These are phyloP conservation scores for Pantherophis vulpinus DNA, from an alignment of 2,797 vertebrate genomes.

Conservation along the genomic window DNA sequence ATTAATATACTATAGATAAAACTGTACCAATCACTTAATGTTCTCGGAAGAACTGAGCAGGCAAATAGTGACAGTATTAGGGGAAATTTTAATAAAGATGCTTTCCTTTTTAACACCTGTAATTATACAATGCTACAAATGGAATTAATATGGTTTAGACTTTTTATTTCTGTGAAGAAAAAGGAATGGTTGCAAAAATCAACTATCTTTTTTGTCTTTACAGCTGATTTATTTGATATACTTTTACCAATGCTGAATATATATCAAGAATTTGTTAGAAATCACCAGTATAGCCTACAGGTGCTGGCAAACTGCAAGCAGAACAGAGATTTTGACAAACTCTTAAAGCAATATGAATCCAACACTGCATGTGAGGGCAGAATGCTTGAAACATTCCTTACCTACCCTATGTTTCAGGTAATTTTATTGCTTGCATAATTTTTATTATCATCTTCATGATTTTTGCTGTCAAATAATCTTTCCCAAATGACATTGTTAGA, in stretches of 20 bases:
- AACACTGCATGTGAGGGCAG: slow-evolving; percentile 95
- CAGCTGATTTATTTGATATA: slow-evolving; percentile 98
- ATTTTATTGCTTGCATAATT: slow-evolving; percentile 10
- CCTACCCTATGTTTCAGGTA: slow-evolving; percentile 98
- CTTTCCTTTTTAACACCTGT: not conserved
- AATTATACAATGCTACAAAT: slow-evolving; percentile 1
- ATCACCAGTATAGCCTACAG: slow-evolving; percentile 98
- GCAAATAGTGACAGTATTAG: not conserved
- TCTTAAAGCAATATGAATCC: slow-evolving; percentile 96
- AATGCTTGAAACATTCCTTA: slow-evolving; percentile 98
- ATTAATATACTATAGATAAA: not conserved
- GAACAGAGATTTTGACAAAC: slow-evolving; percentile 99
- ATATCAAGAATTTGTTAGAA: slow-evolving; percentile 99
- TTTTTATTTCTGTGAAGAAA: not conserved
- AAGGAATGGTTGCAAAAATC: slow-evolving; percentile 7
- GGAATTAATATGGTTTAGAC: slow-evolving; percentile 3
- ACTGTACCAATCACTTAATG: not conserved
- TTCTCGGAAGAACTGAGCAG: not conserved
- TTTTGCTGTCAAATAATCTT: not conserved
- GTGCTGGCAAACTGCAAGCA: slow-evolving; percentile 98
- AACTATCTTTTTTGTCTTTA: slow-evolving; percentile 54
- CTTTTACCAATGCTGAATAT: slow-evolving; percentile 99
- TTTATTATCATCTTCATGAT: not conserved
- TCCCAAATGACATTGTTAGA: not conserved
- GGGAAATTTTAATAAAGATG: not conserved